These are phyloP conservation scores for Anoplophora glabripennis DNA, from an alignment of 1,140 invertebrate genomes.

Conservation along the genomic window DNA sequence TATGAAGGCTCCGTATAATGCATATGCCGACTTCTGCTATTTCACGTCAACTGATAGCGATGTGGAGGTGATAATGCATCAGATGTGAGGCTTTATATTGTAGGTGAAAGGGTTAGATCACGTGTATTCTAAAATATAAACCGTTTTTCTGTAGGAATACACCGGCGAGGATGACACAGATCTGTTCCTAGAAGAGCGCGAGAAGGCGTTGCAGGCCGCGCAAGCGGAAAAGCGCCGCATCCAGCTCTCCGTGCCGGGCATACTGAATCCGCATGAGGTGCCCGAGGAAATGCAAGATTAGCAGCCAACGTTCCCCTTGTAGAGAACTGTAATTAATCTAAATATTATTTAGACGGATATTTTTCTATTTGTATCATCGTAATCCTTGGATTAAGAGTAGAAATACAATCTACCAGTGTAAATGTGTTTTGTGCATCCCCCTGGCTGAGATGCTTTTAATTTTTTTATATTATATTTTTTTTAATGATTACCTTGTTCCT, in stretches of 20 bases:
- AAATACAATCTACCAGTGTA: constrained; percentile 21
- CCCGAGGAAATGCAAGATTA: constrained; percentile 98
- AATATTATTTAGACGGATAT: constrained; percentile 33
- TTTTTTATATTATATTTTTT: constrained; percentile 13
- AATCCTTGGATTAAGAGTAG: constrained; percentile 14
- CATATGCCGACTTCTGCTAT: no score
- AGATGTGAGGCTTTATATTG: no score
- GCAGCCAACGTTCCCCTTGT: constrained; percentile 16
- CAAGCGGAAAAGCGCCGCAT: constrained; percentile 91
- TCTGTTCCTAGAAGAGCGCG: constrained; percentile 94
- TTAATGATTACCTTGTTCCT: constrained; percentile 9
- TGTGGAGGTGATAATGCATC: no score
- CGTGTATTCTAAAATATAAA: no score
- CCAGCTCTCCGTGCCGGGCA: constrained; percentile 93
- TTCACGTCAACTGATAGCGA: no score
- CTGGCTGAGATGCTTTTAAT: not conserved
- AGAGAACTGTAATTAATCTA: constrained; percentile 23
- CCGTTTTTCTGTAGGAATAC: constrained; percentile 77
- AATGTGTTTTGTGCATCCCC: constrained; percentile 29
- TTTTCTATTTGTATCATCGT: constrained; percentile 40
- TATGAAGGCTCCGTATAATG: no score
- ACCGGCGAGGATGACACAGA: constrained; percentile 97
- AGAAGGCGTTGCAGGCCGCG: constrained; percentile 79
- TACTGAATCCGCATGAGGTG: constrained; percentile 94
- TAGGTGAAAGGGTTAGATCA: no score